phyloP scores from a whole-genome alignment of 1,140 invertebrate genomes.

The Watersipora subatra region DNA sequence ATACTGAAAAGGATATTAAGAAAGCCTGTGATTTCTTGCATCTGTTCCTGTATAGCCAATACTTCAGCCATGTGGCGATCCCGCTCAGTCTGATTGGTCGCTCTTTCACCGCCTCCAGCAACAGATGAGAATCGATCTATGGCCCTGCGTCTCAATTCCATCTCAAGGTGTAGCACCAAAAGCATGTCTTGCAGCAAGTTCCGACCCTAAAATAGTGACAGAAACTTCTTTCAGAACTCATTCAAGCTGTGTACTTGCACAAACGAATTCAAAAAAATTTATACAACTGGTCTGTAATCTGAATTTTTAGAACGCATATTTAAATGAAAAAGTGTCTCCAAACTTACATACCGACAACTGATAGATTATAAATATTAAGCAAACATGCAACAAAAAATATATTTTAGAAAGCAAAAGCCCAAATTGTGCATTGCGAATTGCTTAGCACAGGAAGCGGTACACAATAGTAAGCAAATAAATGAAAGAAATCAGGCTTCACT shows the following conservation, averaged over 20 bases:
- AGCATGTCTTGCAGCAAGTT: neutral
- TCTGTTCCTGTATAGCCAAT: slow-evolving; percentile 2
- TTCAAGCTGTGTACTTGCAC: neutral
- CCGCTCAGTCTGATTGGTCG: neutral
- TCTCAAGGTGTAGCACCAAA: neutral
- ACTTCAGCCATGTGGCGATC: neutral
- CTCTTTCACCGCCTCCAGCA: neutral
- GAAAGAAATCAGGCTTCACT: too few species aligned
- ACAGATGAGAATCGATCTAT: neutral
- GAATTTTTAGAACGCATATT: neutral
- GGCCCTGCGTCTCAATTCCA: neutral
- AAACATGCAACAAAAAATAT: too few species aligned
- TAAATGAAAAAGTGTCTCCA: too few species aligned
- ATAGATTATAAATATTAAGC: too few species aligned
- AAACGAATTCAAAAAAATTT: neutral
- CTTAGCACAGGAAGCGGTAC: too few species aligned
- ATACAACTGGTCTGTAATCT: neutral
- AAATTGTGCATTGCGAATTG: too few species aligned
- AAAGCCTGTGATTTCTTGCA: slow-evolving; percentile 4
- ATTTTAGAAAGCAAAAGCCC: too few species aligned
- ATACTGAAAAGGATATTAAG: slow-evolving; percentile 1
- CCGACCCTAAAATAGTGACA: neutral
- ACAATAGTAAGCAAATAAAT: too few species aligned
- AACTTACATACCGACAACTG: too few species aligned
- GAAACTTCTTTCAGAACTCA: neutral